These are phyloP conservation scores for Andricus curvator DNA, from an alignment of 2,888 invertebrate species.

Conservation along the genomic window DNA sequence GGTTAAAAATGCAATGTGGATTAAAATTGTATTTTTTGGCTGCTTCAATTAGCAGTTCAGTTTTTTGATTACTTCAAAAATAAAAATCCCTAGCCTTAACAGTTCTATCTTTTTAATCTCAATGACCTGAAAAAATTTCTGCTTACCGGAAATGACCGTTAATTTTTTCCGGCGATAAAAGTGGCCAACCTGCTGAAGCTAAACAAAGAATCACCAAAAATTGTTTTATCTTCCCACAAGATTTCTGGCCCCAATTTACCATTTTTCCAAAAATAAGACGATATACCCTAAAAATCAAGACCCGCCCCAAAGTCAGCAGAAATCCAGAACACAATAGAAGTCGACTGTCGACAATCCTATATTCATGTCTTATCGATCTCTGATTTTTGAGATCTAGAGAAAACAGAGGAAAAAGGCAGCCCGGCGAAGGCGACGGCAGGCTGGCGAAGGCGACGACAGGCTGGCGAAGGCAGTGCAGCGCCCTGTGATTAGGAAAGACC, in stretches of 20 bases:
- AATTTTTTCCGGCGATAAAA: too few species aligned
- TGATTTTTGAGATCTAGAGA: conserved; percentile 28
- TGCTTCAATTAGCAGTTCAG: too few species aligned
- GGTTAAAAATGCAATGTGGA: too few species aligned
- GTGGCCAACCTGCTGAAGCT: background rate
- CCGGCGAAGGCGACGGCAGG: background rate
- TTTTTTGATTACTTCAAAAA: too few species aligned
- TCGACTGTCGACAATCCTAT: conserved; percentile 3
- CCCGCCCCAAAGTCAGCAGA: background rate
- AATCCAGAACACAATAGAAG: background rate
- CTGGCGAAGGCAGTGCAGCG: background rate
- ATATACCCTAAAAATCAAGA: background rate
- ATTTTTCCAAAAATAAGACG: background rate
- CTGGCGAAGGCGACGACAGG: too few species aligned
- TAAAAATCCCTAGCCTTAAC: too few species aligned
- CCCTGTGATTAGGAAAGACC: conserved; percentile 9
- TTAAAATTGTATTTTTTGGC: too few species aligned
- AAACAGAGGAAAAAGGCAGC: background rate
- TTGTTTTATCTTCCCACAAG: background rate
- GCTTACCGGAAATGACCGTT: too few species aligned
- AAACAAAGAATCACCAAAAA: background rate
- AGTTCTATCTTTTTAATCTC: too few species aligned
- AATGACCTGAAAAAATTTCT: too few species aligned
- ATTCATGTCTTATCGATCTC: conserved; percentile 32
- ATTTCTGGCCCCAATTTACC: background rate